Conservation (phyloP, 2,797 vertebrate genomes). For the Ciconia nigra region DNA sequence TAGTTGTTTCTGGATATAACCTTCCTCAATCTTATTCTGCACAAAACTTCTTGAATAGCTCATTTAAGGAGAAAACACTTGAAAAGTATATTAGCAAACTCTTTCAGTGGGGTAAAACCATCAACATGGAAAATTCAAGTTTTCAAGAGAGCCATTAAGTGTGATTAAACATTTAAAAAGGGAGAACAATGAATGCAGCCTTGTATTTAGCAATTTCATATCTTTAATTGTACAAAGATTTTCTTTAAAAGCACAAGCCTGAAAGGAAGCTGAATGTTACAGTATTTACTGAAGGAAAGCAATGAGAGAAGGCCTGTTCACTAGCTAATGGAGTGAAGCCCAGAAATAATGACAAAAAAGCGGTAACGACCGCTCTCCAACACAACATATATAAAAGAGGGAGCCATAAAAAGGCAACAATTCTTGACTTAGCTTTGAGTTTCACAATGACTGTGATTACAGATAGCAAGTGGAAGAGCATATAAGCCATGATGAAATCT, state of each 20-base stretch:
- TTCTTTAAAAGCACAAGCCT: slow-evolving; percentile 81
- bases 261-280: slow-evolving; percentile 77
- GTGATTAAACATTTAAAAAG: slow-evolving; percentile 82
- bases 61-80: slow-evolving; percentile 79
- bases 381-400: slow-evolving; percentile 67
- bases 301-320: slow-evolving; percentile 71
- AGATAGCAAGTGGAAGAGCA: slow-evolving; percentile 61
- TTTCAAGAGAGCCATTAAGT: slow-evolving; percentile 82
- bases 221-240: slow-evolving; percentile 83
- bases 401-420: slow-evolving; percentile 75
- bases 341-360: slow-evolving; percentile 77
- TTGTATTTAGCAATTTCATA: slow-evolving; percentile 81
- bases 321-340: slow-evolving; percentile 78
- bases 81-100: slow-evolving; percentile 81
- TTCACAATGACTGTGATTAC: slow-evolving; percentile 78
- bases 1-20: slow-evolving; percentile 70
- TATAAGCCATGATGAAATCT: slow-evolving; percentile 56
- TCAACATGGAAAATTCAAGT: slow-evolving; percentile 80
- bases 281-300: slow-evolving; percentile 72
- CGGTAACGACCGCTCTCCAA: slow-evolving; percentile 71
- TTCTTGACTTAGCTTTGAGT: slow-evolving; percentile 79
- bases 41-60: slow-evolving; percentile 78
- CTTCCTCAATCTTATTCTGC: slow-evolving; percentile 56
- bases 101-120: slow-evolving; percentile 77
- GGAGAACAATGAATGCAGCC: slow-evolving; percentile 75